Percentiles rank a stretch among this genome's conserved stretches.
Conservation (phyloP, 2,113 vertebrate species). For the Oreochromis tanganicae region DNA sequence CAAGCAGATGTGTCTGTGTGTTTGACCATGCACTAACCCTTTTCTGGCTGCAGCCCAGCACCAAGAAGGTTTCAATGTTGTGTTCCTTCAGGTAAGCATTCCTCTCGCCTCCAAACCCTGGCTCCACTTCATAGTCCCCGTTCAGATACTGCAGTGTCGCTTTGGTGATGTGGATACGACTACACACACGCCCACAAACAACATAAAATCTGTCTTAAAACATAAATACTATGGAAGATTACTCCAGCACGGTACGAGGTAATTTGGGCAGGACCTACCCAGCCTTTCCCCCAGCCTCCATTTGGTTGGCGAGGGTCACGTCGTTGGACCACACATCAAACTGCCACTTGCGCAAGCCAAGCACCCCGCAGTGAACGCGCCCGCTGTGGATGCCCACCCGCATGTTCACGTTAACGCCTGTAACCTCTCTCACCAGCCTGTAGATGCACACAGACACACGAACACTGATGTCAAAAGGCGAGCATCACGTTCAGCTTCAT, state of each 20-base stretch:
- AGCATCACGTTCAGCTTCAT: neutral
- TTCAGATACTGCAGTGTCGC: constrained; percentile 92
- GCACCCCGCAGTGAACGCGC: constrained; percentile 89
- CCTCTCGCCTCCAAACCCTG: constrained; percentile 86
- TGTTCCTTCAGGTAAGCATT: constrained; percentile 91
- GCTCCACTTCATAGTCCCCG: constrained; percentile 93
- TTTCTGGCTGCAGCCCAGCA: constrained; percentile 93
- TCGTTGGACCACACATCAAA: constrained; percentile 98
- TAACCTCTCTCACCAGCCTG: constrained; percentile 94
- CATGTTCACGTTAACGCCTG: constrained; percentile 96
- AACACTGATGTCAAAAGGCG: neutral
- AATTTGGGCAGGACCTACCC: constrained; percentile 70
- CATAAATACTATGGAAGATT: neutral
- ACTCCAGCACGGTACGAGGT: neutral
- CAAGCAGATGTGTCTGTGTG: neutral
- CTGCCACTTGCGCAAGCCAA: constrained; percentile 95
- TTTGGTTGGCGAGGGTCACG: constrained; percentile 92
- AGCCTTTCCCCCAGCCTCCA: constrained; percentile 91
- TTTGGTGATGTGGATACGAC: constrained; percentile 94
- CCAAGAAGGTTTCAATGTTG: constrained; percentile 91
- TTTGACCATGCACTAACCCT: constrained; percentile 71
- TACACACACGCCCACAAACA: constrained; percentile 39
- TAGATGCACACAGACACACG: neutral
- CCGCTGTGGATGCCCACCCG: constrained; percentile 95
- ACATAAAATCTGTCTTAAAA: neutral